Base-by-base conservation (phyloP, 2,888 invertebrate genomes). In the Clistopyga incitator region DNA sequence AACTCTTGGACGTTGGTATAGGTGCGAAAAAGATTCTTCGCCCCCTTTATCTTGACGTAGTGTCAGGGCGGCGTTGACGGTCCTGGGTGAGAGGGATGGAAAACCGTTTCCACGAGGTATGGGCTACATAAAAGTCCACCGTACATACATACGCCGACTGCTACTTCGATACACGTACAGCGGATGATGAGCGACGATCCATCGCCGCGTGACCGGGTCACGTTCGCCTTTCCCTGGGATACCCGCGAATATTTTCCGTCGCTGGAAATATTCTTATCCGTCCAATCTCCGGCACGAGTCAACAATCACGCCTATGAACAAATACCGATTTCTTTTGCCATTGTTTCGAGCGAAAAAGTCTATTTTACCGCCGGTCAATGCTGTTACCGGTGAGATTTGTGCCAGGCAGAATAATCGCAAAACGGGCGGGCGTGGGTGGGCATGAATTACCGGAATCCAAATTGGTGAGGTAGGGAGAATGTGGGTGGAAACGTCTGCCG, bases 321-420 rank as follows among this genome's bases (percentile, higher is more conserved):
- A 34, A 61, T 61, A 8, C 34, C 2, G 34, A 34, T 18, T 61
- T 6, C 34, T 34, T 34, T 3, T n/a, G n/a, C 29, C 29, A 29
- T 59, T 18, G 29, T 61, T 61, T 34, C 8, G 1, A 29, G 15
- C 6, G 13, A 61, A 29, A 61, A 20, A 23, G 38, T 54, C 20
- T 18, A 34, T 38, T 38, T 38, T 13, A 70, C 38, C 6, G 20
- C 38, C 47, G 18, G n/a, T 67, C 20, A 20, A n/a, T 23, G 38
- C 25, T 45, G 71, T 68, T 61, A 38, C 18, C 56, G 68, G 25
- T n/a, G 47, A 38, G 54, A 71, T 81, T 76, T 45, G 54, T 45
- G 54, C 50, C 23, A 61, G 23, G 42, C 38, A n/a, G 34, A 38
- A 64, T 50, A 65, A 20, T 18, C 23, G 47, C 45, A 2, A 38